Conservation (phyloP, 35 echinoderm and acorn worm species). For the Ptychodera flava region DNA sequence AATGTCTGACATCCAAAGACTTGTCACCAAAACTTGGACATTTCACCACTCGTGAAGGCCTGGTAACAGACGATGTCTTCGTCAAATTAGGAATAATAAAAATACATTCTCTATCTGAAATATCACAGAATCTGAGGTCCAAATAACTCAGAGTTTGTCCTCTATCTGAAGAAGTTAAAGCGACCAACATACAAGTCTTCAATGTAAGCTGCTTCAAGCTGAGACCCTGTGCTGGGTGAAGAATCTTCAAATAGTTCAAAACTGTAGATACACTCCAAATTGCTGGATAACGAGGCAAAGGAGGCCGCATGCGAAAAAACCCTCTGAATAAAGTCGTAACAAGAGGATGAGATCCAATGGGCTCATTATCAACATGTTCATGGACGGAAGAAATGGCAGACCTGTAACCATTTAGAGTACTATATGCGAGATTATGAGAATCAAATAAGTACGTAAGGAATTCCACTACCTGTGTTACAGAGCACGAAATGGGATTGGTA, state of each 20-base stretch:
- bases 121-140: background rate
- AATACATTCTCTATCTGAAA: too few species aligned
- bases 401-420: constrained; percentile 11
- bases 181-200: constrained; percentile 18
- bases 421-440: constrained; percentile 5
- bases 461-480: too few species aligned
- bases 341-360: constrained; percentile 7
- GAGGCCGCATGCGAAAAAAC: constrained; percentile 21
- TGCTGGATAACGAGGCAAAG: constrained; percentile 9
- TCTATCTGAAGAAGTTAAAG: background rate
- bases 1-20: too few species aligned
- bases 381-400: constrained; percentile 7
- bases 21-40: too few species aligned
- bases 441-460: constrained; percentile 26
- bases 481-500: too few species aligned
- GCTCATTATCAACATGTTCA: constrained; percentile 7
- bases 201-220: constrained; percentile 20
- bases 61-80: too few species aligned
- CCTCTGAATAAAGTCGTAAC: constrained; percentile 29
- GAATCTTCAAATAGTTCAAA: constrained; percentile 30
- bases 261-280: constrained; percentile 22
- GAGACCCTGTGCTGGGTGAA: constrained; percentile 7
- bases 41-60: too few species aligned
- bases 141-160: constrained; percentile 2
- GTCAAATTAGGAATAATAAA: too few species aligned